Percentiles rank a stretch among this genome's conserved stretches.
Evolutionary conservation across 2,113 vertebrate genomes (phyloP).

Genomic region (Jaculus jaculus): DNA sequence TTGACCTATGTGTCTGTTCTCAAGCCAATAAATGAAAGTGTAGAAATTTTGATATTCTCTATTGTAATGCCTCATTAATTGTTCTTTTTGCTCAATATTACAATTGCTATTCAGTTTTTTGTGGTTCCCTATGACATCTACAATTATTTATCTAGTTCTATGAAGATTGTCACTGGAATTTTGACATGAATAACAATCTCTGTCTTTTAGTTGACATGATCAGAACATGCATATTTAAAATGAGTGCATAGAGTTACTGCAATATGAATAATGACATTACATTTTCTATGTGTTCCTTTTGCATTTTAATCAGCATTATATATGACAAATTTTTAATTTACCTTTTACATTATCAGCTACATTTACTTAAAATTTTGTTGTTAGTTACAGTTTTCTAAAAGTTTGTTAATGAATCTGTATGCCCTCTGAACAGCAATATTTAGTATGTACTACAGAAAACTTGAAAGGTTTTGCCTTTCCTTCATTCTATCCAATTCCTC

Average conservation of each 20-base stretch:
- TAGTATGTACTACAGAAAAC: background rate
- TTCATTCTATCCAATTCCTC: background rate
- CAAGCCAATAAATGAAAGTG: background rate
- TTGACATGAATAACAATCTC: background rate
- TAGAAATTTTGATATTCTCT: background rate
- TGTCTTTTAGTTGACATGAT: background rate
- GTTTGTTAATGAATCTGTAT: background rate
- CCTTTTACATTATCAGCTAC: background rate
- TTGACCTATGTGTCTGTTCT: background rate
- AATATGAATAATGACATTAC: background rate
- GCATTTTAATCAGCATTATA: background rate
- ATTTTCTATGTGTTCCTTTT: background rate
- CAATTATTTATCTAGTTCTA: background rate
- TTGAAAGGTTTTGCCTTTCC: background rate
- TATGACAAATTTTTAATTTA: background rate
- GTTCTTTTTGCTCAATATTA: background rate
- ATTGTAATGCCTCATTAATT: rapidly evolving
- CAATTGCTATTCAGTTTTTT: background rate
- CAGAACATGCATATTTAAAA: slow-evolving; percentile 9
- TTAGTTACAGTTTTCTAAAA: background rate
- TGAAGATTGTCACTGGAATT: background rate
- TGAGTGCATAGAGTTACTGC: background rate
- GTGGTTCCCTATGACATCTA: background rate
- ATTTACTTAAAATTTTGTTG: background rate
- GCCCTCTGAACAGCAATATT: background rate